A percentile compares a stretch with the other conserved stretches of the same genome.
Evolutionary conservation across 2,888 invertebrate species (phyloP).

Genomic region (Marasmarcha lunaedactyla): DNA sequence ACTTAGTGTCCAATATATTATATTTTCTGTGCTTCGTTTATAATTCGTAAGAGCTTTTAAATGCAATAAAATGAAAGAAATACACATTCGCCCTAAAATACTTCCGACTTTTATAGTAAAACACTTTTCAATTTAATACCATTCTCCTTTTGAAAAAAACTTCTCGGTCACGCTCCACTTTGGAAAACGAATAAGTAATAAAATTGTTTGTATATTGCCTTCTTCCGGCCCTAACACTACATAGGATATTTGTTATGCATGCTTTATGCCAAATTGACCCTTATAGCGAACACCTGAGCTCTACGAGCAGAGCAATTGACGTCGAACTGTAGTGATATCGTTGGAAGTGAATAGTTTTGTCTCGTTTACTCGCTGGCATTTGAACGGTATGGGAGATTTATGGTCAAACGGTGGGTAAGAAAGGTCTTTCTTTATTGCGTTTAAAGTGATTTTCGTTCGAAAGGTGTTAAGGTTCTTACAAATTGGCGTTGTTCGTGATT

Average conservation of each 20-base stretch:
- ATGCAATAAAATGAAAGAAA: no score
- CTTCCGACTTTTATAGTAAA: no score
- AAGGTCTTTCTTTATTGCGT: background rate
- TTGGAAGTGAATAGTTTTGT: no score
- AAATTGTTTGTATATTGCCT: background rate
- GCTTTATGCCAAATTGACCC: background rate
- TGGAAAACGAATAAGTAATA: slow-evolving; percentile 1
- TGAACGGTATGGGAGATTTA: background rate
- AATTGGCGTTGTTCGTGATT: no score
- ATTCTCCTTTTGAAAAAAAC: background rate
- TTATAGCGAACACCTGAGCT: background rate
- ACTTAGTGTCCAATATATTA: no score
- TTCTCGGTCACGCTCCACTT: background rate
- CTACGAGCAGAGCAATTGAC: no score
- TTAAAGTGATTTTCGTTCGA: slow-evolving; percentile 1
- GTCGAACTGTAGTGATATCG: no score
- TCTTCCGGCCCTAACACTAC: background rate
- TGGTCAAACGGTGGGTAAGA: background rate
- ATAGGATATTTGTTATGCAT: background rate
- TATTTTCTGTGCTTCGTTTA: no score
- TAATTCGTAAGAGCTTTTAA: no score
- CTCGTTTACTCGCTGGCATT: background rate
- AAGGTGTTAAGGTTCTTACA: background rate
- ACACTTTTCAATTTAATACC: no score
- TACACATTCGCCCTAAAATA: no score